Evolutionary conservation across 2,888 invertebrate species (phyloP).

Genomic region (Trachelus troglodyta): DNA sequence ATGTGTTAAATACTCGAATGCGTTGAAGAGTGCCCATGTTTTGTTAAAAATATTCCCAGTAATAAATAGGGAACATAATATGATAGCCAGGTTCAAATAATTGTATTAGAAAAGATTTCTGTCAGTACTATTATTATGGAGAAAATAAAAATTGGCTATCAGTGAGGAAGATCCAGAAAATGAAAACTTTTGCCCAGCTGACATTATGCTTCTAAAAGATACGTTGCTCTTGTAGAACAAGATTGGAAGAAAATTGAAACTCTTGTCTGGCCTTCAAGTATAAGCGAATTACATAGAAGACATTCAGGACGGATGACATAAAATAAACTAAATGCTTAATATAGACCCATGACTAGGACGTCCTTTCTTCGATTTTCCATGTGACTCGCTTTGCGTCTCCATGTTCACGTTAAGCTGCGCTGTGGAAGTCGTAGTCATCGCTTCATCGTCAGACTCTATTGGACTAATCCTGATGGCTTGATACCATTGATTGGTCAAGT

Average conservation of each 20-base stretch:
- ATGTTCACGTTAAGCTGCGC: conserved; percentile 48
- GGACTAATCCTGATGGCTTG: conserved; percentile 93
- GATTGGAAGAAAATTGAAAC: neutral
- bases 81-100: neutral
- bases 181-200: neutral
- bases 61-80: neutral
- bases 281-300: neutral
- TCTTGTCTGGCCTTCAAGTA: neutral
- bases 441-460: conserved; percentile 85
- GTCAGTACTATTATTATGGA: neutral
- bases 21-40: neutral
- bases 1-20: neutral
- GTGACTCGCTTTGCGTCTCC: conserved; percentile 38
- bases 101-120: neutral
- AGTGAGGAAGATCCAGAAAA: neutral
- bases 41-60: neutral
- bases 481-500: conserved; percentile 97
- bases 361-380: conserved; percentile 25
- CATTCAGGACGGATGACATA: neutral
- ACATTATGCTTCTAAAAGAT: neutral
- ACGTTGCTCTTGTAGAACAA: neutral
- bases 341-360: conserved; percentile 57
- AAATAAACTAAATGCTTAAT: conserved; percentile 55
- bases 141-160: neutral
- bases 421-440: conserved; percentile 56